These are phyloP conservation scores for Dysdera silvatica DNA, from an alignment of 1,140 invertebrate species.

Conservation along the genomic window DNA sequence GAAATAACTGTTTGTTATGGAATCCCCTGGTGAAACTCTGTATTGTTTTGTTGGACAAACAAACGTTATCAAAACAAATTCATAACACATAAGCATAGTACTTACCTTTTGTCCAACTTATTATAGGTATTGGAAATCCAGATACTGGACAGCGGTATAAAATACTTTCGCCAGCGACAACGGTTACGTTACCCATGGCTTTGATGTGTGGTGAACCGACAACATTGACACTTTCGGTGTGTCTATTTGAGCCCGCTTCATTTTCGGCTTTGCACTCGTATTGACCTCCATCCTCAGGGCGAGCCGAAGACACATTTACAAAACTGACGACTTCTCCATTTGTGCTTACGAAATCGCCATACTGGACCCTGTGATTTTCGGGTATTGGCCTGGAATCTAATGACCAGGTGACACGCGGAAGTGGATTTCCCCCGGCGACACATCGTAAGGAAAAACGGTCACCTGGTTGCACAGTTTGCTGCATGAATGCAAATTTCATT, in stretches of 20 bases:
- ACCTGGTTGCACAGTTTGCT: constrained; percentile 39
- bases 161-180: constrained; percentile 82
- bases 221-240: constrained; percentile 78
- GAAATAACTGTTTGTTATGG: too few species aligned
- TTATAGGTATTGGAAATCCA: constrained; percentile 84
- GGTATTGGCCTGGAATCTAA: constrained; percentile 55
- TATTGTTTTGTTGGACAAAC: too few species aligned
- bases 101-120: constrained; percentile 79
- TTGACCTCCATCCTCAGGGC: constrained; percentile 41
- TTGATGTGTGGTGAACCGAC: constrained; percentile 80
- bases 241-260: constrained; percentile 68
- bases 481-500: constrained; percentile 72
- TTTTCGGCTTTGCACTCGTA: constrained; percentile 44
- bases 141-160: constrained; percentile 86
- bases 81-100: too few species aligned
- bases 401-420: constrained; percentile 87
- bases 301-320: constrained; percentile 76
- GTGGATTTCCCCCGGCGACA: constrained; percentile 45
- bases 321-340: constrained; percentile 69
- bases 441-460: constrained; percentile 18
- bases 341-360: constrained; percentile 27
- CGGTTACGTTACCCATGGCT: constrained; percentile 83
- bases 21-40: too few species aligned
- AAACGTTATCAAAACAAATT: too few species aligned
- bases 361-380: constrained; percentile 30